Evolutionary conservation across 35 echinoderm and acorn worm genomes (phyloP).

Genomic region (Patiria miniata): DNA sequence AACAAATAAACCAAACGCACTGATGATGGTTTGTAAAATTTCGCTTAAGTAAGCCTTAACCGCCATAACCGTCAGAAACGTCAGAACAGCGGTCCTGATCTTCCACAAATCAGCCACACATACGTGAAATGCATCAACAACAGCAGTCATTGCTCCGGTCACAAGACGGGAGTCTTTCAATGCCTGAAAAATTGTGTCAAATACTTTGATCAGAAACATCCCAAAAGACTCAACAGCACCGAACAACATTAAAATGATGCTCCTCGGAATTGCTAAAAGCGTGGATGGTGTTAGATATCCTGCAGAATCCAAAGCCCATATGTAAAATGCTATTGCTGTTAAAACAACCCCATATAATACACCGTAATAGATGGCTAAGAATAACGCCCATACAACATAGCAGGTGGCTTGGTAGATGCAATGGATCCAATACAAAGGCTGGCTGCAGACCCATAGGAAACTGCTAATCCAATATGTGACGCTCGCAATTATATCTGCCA

Average conservation of each 20-base stretch:
- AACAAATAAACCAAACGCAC: neutral
- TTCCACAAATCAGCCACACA: neutral
- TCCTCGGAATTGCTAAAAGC: no score
- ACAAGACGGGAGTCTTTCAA: neutral
- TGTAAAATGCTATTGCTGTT: neutral
- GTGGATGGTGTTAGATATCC: neutral
- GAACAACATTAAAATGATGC: neutral
- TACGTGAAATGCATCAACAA: neutral
- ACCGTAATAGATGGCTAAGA: neutral
- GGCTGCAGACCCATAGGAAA: slow-evolving; percentile 1
- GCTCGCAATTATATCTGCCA: neutral
- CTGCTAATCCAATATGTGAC: neutral
- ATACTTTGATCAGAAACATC: neutral
- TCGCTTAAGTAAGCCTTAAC: neutral
- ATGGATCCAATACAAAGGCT: neutral
- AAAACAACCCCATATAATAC: neutral
- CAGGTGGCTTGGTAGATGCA: neutral
- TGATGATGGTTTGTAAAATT: neutral
- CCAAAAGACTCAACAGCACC: neutral
- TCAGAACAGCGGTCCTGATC: neutral
- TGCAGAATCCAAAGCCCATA: neutral
- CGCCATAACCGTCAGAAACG: neutral
- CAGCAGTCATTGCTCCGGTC: neutral
- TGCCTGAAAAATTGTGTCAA: neutral
- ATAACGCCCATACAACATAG: neutral